Evolutionary conservation across 2,888 invertebrate species (phyloP).

Genomic region (Erebia aethiops): DNA sequence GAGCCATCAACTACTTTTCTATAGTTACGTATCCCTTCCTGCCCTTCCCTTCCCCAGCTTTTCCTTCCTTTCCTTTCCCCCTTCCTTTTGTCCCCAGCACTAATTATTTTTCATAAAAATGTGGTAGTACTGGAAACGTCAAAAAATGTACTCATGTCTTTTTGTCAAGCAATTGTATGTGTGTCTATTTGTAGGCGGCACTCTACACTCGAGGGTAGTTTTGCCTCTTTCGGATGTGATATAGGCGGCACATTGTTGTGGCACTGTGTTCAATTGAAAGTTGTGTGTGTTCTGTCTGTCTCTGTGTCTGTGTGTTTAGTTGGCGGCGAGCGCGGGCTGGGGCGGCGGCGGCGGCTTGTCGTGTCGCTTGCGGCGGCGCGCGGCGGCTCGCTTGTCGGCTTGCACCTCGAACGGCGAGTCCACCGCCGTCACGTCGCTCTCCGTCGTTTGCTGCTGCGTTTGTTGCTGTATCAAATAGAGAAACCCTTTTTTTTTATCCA

Average conservation of each 20-base stretch:
- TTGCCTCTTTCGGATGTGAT: neutral
- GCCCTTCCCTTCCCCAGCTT: too few species aligned
- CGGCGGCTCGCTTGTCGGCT: slow-evolving; percentile 83
- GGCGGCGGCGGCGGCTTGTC: slow-evolving; percentile 54
- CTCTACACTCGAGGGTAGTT: neutral
- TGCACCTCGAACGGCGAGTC: slow-evolving; percentile 83
- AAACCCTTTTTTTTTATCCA: too few species aligned
- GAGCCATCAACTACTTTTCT: too few species aligned
- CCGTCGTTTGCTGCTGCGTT: slow-evolving; percentile 50
- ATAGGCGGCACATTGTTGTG: neutral
- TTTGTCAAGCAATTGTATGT: neutral
- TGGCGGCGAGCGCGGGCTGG: slow-evolving; percentile 39
- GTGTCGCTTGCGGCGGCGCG: slow-evolving; percentile 68
- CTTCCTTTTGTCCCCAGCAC: too few species aligned
- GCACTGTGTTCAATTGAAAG: neutral
- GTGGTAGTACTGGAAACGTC: too few species aligned
- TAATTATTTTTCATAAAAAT: too few species aligned
- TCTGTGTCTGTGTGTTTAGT: slow-evolving; percentile 21
- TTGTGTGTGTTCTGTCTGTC: neutral
- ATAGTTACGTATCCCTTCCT: too few species aligned
- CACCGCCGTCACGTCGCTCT: slow-evolving; percentile 76
- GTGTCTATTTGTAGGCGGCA: neutral
- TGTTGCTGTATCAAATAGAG: neutral
- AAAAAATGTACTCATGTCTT: too few species aligned
- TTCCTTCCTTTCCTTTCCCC: too few species aligned